phyloP scores from a whole-genome alignment of 2,113 vertebrate genomes.

The Guaruba guarouba region DNA sequence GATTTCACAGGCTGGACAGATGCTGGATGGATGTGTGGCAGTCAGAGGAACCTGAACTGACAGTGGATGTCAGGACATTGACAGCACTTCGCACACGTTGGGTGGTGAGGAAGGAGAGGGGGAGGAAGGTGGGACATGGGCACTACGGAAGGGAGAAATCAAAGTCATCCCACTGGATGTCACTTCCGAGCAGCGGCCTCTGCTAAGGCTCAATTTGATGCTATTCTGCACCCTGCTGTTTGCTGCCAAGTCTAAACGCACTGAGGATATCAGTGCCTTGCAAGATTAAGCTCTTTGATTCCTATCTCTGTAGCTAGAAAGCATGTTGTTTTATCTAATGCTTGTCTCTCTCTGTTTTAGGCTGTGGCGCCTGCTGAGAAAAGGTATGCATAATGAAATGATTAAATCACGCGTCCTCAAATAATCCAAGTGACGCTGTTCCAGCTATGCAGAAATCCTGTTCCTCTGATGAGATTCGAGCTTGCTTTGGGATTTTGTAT shows the following conservation, averaged over 20 bases:
- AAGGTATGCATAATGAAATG: constrained; percentile 60
- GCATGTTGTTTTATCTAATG: constrained; percentile 35
- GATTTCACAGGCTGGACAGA: not conserved
- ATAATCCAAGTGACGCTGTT: constrained; percentile 51
- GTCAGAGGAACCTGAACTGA: not conserved
- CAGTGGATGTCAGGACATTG: not conserved
- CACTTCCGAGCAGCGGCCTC: not conserved
- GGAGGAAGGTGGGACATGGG: not conserved
- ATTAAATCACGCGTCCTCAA: constrained; percentile 58
- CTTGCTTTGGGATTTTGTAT: constrained; percentile 37
- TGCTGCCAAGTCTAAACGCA: not conserved
- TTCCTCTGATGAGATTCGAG: constrained; percentile 9
- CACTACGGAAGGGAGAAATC: not conserved
- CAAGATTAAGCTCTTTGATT: constrained; percentile 36
- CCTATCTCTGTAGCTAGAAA: constrained; percentile 7
- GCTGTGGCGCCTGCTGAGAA: constrained; percentile 30
- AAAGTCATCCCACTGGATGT: not conserved
- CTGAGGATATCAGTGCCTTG: not conserved
- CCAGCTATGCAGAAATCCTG: constrained; percentile 48
- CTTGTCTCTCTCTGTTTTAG: constrained; percentile 53
- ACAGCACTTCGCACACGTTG: rapidly evolving
- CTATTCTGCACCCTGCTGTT: not conserved
- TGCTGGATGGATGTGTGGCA: not conserved
- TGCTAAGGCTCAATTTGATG: not conserved
- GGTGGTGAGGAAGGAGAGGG: not conserved